A percentile compares a stretch with the other conserved stretches of the same genome.
Conservation (phyloP, 2,888 invertebrate species). For the Aromia moschata region DNA sequence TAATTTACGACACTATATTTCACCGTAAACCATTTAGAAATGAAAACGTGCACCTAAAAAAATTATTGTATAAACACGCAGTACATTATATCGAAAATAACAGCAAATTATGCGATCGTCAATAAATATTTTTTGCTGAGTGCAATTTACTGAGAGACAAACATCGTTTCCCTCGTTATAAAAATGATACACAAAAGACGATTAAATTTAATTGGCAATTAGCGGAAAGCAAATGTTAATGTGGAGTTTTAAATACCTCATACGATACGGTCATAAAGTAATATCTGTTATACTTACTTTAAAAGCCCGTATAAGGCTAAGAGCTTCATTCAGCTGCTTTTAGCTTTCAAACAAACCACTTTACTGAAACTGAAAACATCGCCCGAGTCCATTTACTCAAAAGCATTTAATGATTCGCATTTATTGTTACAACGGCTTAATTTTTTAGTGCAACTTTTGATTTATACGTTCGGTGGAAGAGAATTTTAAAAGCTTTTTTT, state of each 20-base stretch:
- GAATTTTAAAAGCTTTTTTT: slow-evolving; percentile 29
- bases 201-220: slow-evolving; percentile 29
- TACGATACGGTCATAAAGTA: slow-evolving; percentile 46
- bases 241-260: slow-evolving; percentile 9
- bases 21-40: too few relatives aligned
- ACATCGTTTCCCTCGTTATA: neutral
- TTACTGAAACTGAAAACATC: slow-evolving; percentile 50
- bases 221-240: slow-evolving; percentile 43
- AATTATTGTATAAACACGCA: too few relatives aligned
- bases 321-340: slow-evolving; percentile 57
- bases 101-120: too few relatives aligned
- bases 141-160: neutral
- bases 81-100: too few relatives aligned
- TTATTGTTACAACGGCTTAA: slow-evolving; percentile 43
- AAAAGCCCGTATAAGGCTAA: slow-evolving; percentile 51
- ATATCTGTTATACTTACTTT: slow-evolving; percentile 51
- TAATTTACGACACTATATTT: too few relatives aligned
- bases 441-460: slow-evolving; percentile 35
- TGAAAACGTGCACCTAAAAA: too few relatives aligned
- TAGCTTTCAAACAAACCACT: slow-evolving; percentile 57
- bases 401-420: slow-evolving; percentile 56
- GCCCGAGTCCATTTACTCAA: slow-evolving; percentile 56
- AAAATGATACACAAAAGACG: neutral
- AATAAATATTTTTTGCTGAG: too few relatives aligned
- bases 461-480: slow-evolving; percentile 30